Conservation (phyloP, 1,140 invertebrate species). For the Gonioctena quinquepunctata region DNA sequence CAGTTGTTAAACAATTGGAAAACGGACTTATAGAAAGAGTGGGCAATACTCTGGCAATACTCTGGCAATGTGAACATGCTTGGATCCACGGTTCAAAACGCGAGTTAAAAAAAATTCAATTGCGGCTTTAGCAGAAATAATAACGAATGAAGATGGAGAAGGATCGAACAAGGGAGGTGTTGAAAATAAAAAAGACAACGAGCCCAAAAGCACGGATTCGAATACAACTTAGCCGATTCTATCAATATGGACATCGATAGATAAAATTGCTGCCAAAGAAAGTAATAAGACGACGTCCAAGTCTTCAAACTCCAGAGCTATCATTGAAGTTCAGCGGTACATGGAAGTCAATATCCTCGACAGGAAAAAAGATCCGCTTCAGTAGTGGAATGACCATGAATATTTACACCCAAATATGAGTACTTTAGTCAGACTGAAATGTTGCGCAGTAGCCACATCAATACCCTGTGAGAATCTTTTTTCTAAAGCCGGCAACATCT, state of each 20-base stretch:
- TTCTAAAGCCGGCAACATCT: neutral
- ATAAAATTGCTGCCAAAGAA: neutral
- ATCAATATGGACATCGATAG: constrained; percentile 4
- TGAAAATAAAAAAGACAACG: constrained; percentile 4
- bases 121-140: constrained; percentile 15
- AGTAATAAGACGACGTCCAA: neutral
- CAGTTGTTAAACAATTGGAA: neutral
- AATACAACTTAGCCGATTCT: neutral
- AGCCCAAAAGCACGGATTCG: neutral
- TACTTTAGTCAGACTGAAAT: neutral
- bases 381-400: neutral
- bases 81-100: constrained; percentile 41
- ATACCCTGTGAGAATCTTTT: neutral
- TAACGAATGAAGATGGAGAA: constrained; percentile 13
- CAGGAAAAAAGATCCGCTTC: neutral
- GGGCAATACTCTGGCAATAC: constrained; percentile 22
- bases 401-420: neutral
- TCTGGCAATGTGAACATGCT: constrained; percentile 31
- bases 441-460: neutral
- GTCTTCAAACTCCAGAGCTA: constrained; percentile 4
- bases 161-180: neutral
- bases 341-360: neutral
- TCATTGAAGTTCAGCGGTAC: constrained; percentile 19
- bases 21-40: constrained; percentile 20
- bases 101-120: constrained; percentile 9